Evolutionary conservation across 1,140 invertebrate genomes (phyloP).

Genomic region (Hycleus cichorii): DNA sequence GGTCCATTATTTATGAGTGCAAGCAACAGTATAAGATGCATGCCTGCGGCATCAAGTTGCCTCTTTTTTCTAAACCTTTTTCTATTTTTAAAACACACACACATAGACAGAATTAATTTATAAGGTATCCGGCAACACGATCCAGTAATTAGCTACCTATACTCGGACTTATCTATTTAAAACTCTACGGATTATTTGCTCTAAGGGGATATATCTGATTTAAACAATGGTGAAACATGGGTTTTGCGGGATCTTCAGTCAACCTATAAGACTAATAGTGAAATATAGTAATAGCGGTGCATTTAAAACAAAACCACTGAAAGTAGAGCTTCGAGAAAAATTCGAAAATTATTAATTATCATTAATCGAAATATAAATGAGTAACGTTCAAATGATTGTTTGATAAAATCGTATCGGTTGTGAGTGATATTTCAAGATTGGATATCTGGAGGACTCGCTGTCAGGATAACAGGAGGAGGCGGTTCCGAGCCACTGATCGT

Average conservation of each 20-base stretch:
- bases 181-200: constrained; percentile 13
- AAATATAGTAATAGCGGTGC: constrained; percentile 10
- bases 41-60: constrained; percentile 6
- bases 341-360: not conserved
- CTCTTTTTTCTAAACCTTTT: not conserved
- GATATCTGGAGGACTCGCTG: constrained; percentile 2
- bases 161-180: constrained; percentile 14
- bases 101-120: constrained; percentile 5
- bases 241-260: constrained; percentile 14
- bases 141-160: constrained; percentile 16
- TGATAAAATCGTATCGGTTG: not conserved
- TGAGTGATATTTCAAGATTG: not conserved
- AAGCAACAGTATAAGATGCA: constrained; percentile 2
- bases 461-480: constrained; percentile 1
- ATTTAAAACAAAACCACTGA: constrained; percentile 1
- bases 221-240: constrained; percentile 16
- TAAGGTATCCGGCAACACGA: constrained; percentile 14
- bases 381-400: not conserved
- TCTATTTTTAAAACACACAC: too few species aligned
- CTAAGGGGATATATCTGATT: constrained; percentile 14
- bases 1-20: constrained; percentile 16
- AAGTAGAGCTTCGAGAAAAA: not conserved
- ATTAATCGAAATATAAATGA: not conserved
- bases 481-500: not conserved
- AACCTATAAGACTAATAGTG: constrained; percentile 11